These are phyloP conservation scores for Micronisus gabar DNA, from an alignment of 2,113 vertebrate species.

Conservation along the genomic window DNA sequence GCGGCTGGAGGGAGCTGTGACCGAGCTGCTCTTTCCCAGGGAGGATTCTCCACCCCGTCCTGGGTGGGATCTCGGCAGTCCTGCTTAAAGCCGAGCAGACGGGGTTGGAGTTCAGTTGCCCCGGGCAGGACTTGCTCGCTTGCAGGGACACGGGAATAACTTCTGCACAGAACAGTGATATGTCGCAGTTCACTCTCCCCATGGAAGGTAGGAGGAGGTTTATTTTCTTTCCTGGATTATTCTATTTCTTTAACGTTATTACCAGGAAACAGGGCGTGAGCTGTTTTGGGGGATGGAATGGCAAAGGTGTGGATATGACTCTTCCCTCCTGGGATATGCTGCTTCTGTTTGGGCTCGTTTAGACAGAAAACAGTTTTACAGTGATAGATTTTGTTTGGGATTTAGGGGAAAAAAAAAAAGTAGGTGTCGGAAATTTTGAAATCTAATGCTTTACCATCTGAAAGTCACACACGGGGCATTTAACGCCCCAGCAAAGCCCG, in stretches of 20 bases:
- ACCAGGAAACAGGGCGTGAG: neutral
- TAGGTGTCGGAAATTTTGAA: too few species aligned
- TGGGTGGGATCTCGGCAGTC: slow-evolving; percentile 42
- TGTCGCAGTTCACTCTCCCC: neutral
- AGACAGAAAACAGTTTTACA: neutral
- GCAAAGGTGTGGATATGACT: neutral
- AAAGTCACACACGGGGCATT: neutral
- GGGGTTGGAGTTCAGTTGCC: neutral
- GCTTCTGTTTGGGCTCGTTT: neutral
- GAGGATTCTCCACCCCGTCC: slow-evolving; percentile 59
- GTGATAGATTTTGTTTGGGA: neutral
- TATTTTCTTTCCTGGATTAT: neutral
- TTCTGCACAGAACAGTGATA: neutral
- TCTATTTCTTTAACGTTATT: neutral
- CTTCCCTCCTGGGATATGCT: neutral
- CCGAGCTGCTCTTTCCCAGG: slow-evolving; percentile 36
- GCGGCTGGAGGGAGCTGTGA: neutral
- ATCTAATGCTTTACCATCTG: neutral
- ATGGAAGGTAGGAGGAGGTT: slow-evolving; percentile 49
- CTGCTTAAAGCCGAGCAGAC: slow-evolving; percentile 34
- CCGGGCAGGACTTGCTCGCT: neutral
- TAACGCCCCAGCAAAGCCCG: neutral
- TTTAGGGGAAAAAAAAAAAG: neutral
- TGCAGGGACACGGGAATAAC: neutral
- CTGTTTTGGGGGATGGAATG: rapidly evolving